Evolutionary conservation across 53 echinoderm and acorn worm genomes (phyloP).

Genomic region (Hippasteria phrygiana): DNA sequence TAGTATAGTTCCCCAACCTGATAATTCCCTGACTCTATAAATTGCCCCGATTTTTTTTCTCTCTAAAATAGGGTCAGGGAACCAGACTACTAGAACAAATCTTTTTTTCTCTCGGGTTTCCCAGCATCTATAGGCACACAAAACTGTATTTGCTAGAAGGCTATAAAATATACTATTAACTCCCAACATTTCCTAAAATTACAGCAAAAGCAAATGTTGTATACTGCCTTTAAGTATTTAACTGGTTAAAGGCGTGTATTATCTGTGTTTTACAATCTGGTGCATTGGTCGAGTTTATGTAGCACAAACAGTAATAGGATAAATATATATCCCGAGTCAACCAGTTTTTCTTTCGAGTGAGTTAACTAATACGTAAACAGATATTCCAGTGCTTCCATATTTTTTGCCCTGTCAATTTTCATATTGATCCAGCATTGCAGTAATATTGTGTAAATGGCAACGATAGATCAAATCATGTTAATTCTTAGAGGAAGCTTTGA

Average conservation of each 20-base stretch:
- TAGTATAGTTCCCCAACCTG: too few species aligned
- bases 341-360: neutral
- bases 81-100: too few species aligned
- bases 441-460: conserved; percentile 7
- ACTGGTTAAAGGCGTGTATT: neutral
- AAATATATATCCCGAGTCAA: neutral
- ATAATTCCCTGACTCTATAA: too few species aligned
- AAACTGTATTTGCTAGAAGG: too few species aligned
- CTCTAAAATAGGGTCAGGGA: too few species aligned
- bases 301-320: neutral
- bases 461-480: neutral
- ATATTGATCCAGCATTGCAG: conserved; percentile 53
- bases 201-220: too few species aligned
- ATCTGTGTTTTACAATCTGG: neutral
- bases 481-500: neutral
- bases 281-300: neutral
- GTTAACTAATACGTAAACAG: neutral
- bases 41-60: too few species aligned
- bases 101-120: too few species aligned
- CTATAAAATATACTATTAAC: too few species aligned
- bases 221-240: neutral
- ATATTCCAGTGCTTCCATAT: conserved; percentile 72
- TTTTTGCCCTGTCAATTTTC: conserved; percentile 71
- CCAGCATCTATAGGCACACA: too few species aligned
- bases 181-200: too few species aligned